phyloP scores from a whole-genome alignment of 2,888 invertebrate species.

The Matsumyia berberina region DNA sequence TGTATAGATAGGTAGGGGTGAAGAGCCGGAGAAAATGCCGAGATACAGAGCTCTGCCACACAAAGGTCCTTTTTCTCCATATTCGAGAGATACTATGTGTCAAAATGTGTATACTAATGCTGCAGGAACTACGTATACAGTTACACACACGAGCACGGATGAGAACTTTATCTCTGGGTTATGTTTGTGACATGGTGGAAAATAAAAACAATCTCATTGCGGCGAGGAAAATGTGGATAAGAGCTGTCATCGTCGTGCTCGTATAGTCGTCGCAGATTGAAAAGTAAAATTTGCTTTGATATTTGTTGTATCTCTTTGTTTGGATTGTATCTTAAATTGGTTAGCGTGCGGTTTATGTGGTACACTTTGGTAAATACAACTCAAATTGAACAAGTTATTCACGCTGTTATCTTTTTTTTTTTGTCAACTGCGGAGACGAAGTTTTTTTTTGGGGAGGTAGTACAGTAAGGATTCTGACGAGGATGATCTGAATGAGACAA shows the following conservation, averaged over 20 bases:
- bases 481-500: no score
- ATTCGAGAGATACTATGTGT: slow-evolving; percentile 66
- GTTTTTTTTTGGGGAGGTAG: background rate
- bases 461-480: no score
- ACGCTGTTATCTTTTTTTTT: background rate
- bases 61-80: slow-evolving; percentile 67
- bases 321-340: slow-evolving; percentile 65
- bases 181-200: slow-evolving; percentile 62
- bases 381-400: slow-evolving; percentile 45
- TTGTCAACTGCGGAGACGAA: background rate
- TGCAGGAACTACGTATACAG: slow-evolving; percentile 39
- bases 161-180: slow-evolving; percentile 59
- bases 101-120: slow-evolving; percentile 53
- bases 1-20: slow-evolving; percentile 6
- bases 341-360: slow-evolving; percentile 57
- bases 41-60: slow-evolving; percentile 17
- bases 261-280: slow-evolving; percentile 57
- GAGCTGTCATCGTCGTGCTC: slow-evolving; percentile 48
- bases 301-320: slow-evolving; percentile 48
- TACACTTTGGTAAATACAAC: slow-evolving; percentile 29
- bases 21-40: background rate
- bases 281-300: slow-evolving; percentile 56
- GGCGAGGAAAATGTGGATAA: slow-evolving; percentile 16
- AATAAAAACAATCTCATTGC: slow-evolving; percentile 62
- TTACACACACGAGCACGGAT: slow-evolving; percentile 1